phyloP scores from a whole-genome alignment of 2,797 vertebrate species.

The Squalus acanthias region DNA sequence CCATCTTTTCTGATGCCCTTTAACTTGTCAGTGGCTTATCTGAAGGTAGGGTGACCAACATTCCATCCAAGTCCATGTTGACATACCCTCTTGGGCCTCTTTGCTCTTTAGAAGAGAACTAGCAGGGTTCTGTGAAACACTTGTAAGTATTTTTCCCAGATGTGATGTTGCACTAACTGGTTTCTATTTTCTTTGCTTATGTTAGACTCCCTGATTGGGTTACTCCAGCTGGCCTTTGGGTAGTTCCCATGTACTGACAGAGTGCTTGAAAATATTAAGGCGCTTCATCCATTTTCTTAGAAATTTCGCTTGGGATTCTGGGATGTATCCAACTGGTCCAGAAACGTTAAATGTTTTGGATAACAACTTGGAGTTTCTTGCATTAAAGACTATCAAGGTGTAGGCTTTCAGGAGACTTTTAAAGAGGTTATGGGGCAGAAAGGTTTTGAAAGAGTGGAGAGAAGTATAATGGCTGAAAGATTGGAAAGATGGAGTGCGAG shows the following conservation, averaged over 20 bases:
- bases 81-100: no score
- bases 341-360: not conserved
- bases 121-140: not conserved
- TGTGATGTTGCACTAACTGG: not conserved
- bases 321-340: not conserved
- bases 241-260: not conserved
- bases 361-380: not conserved
- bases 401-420: not conserved
- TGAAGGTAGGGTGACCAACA: not conserved
- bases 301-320: not conserved
- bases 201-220: not conserved
- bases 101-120: not conserved
- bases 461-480: not conserved
- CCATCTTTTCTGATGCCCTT: not conserved
- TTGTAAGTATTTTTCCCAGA: not conserved
- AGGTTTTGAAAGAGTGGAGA: not conserved
- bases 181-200: not conserved
- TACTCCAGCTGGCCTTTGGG: not conserved
- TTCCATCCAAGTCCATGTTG: not conserved
- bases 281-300: not conserved
- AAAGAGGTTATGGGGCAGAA: not conserved
- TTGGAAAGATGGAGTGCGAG: not conserved
- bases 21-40: not conserved
- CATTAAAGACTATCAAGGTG: not conserved
- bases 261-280: not conserved